Evolutionary conservation across 2,888 invertebrate species (phyloP).

Genomic region (Cantharis nigra): DNA sequence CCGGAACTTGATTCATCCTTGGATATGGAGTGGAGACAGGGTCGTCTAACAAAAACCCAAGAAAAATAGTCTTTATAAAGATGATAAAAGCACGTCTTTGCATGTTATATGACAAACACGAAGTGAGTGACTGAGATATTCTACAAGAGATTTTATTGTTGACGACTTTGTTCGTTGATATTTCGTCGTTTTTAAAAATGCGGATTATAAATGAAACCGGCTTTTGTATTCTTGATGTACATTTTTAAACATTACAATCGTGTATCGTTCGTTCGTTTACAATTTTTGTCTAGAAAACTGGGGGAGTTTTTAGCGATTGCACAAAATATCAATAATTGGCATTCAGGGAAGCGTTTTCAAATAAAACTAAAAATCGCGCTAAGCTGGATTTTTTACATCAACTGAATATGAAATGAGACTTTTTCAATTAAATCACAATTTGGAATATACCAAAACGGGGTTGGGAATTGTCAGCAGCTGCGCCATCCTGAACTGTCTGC

Average conservation of each 20-base stretch:
- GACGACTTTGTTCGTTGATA: constrained; percentile 55
- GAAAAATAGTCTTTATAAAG: constrained; percentile 58
- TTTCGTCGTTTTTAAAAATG: constrained; percentile 50
- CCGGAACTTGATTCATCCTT: constrained; percentile 49
- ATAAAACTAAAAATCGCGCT: constrained; percentile 53
- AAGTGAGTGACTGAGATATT: constrained; percentile 58
- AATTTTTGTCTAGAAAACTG: constrained; percentile 44
- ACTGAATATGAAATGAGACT: constrained; percentile 57
- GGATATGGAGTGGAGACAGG: constrained; percentile 50
- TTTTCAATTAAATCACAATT: constrained; percentile 58
- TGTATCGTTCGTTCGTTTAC: constrained; percentile 51
- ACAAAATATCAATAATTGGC: constrained; percentile 47
- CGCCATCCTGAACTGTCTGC: constrained; percentile 27
- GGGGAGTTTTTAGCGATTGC: constrained; percentile 36
- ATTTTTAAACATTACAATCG: constrained; percentile 54
- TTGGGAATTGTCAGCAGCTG: constrained; percentile 47
- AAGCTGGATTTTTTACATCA: constrained; percentile 55
- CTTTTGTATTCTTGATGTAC: constrained; percentile 49
- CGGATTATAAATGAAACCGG: constrained; percentile 54
- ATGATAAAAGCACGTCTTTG: constrained; percentile 58
- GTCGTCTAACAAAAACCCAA: constrained; percentile 53
- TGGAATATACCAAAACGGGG: constrained; percentile 47
- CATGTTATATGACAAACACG: constrained; percentile 57
- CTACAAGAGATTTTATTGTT: constrained; percentile 54
- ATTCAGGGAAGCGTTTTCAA: constrained; percentile 49